phyloP scores from a whole-genome alignment of 2,113 vertebrate species.

The Bos javanicus region DNA sequence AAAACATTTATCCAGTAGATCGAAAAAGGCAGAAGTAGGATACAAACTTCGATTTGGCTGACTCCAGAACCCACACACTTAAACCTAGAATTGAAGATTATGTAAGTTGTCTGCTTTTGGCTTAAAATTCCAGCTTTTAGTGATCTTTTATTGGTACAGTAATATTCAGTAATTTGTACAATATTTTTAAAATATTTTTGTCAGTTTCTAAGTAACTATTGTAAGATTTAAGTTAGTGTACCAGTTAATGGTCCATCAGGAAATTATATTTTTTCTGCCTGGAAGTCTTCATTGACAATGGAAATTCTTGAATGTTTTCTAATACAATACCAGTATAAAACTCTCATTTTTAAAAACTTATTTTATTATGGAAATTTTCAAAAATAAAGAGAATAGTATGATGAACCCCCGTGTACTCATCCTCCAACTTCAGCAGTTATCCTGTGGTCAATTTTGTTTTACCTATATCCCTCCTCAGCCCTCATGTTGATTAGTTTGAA shows the following conservation, averaged over 20 bases:
- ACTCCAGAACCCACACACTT: neutral
- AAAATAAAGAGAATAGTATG: neutral
- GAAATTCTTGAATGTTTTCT: constrained; percentile 13
- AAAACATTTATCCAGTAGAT: neutral
- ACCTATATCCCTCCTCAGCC: neutral
- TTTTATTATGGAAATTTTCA: constrained; percentile 28
- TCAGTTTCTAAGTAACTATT: constrained; percentile 11
- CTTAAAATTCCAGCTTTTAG: neutral
- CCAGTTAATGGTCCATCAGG: neutral
- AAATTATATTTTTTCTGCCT: constrained; percentile 47
- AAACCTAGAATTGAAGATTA: neutral
- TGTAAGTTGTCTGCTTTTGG: neutral
- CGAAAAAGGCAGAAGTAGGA: neutral
- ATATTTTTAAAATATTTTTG: neutral
- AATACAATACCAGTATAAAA: constrained; percentile 26
- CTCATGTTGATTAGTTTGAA: neutral
- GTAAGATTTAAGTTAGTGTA: neutral
- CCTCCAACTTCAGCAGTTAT: neutral
- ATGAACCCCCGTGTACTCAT: neutral
- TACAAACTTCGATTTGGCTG: neutral
- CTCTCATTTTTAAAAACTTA: constrained; percentile 6
- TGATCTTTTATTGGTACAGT: neutral
- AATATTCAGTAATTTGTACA: neutral
- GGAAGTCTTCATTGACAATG: constrained; percentile 29
- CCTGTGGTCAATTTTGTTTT: neutral